Evolutionary conservation across 2,797 vertebrate species (phyloP).

Genomic region (Arctocebus calabarensis): DNA sequence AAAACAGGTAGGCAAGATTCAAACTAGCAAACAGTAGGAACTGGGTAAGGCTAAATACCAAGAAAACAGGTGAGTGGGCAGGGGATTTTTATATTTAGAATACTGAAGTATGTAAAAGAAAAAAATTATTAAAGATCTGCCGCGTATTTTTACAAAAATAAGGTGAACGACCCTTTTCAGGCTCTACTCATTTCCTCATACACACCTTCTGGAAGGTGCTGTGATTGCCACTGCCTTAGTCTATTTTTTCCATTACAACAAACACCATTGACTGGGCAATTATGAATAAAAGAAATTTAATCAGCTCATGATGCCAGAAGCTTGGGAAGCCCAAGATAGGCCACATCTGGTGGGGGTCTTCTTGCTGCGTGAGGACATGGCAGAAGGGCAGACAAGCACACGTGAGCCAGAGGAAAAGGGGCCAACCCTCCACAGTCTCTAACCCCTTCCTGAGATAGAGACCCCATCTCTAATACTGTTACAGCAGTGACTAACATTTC

Average conservation of each 20-base stretch:
- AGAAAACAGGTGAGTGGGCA: not conserved
- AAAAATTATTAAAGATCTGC: constrained; percentile 36
- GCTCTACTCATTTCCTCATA: not conserved
- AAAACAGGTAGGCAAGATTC: not conserved
- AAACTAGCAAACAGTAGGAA: not conserved
- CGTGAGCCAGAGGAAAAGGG: not conserved
- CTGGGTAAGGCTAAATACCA: not conserved
- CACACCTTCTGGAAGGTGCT: not conserved
- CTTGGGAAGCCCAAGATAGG: not conserved
- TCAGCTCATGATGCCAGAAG: not conserved
- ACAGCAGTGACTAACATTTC: not conserved
- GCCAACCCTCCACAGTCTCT: not conserved
- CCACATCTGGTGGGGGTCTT: not conserved
- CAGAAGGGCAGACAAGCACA: not conserved
- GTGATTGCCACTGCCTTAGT: not conserved
- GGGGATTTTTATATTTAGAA: not conserved
- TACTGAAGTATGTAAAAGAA: not conserved
- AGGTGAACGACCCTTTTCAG: not conserved
- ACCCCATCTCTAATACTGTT: not conserved
- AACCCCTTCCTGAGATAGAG: not conserved
- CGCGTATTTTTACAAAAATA: not conserved
- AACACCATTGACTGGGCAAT: not conserved
- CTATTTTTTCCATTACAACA: not conserved
- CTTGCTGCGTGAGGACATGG: not conserved
- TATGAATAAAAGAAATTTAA: not conserved